phyloP scores from a whole-genome alignment of 2,888 invertebrate genomes.

The Odontocerum albicorne region DNA sequence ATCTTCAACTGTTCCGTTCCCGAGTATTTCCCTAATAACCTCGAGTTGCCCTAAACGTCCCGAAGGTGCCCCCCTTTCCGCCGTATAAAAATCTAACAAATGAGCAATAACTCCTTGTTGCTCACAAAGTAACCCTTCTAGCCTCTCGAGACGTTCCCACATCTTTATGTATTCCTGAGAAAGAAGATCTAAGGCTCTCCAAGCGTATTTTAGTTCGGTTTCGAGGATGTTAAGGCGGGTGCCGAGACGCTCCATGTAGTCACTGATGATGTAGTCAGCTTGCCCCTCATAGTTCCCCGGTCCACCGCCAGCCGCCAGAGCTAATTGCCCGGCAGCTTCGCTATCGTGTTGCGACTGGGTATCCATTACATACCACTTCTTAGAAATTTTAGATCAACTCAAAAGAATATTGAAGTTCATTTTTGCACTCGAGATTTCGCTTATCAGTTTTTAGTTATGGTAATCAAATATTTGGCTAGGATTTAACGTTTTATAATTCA shows the following conservation, averaged over 20 bases:
- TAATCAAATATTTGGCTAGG: not conserved
- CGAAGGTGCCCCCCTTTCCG: conserved; percentile 56
- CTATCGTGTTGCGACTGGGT: conserved; percentile 42
- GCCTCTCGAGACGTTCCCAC: conserved; percentile 89
- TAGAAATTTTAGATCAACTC: not conserved
- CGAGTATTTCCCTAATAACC: conserved; percentile 66
- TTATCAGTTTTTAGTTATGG: not conserved
- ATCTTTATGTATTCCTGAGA: conserved; percentile 92
- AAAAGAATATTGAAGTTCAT: not conserved
- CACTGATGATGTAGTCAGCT: conserved; percentile 77
- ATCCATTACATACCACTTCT: conserved; percentile 12
- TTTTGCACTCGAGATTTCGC: not conserved
- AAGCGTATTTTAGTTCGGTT: conserved; percentile 89
- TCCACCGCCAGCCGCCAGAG: conserved; percentile 49
- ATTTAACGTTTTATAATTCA: conserved; percentile 2
- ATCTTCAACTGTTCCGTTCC: conserved; percentile 66
- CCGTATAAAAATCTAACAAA: conserved; percentile 73
- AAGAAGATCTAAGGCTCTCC: conserved; percentile 87
- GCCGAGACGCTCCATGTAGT: conserved; percentile 89
- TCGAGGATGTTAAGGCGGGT: conserved; percentile 85
- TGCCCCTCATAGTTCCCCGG: conserved; percentile 54
- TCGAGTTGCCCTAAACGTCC: conserved; percentile 54
- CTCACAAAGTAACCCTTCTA: conserved; percentile 83
- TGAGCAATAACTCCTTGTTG: conserved; percentile 91
- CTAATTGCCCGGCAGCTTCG: conserved; percentile 58